phyloP scores from a whole-genome alignment of 2,797 vertebrate species.

The Syngnathus rostellatus region DNA sequence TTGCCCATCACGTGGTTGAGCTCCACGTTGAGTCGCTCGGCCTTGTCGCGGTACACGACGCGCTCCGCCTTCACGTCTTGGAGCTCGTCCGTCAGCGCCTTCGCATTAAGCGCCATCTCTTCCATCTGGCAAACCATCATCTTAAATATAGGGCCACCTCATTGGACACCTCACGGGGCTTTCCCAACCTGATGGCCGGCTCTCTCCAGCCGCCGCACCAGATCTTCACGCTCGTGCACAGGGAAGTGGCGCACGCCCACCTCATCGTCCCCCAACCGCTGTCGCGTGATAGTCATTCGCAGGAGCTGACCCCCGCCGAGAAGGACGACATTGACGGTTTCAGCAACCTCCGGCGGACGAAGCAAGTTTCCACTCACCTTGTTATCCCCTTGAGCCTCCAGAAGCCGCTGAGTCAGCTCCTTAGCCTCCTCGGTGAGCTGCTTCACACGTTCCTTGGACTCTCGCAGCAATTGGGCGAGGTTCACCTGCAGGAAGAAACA shows the following conservation, averaged over 20 bases:
- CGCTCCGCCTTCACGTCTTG: conserved; percentile 87
- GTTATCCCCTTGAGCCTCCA: conserved; percentile 92
- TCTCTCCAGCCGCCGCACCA: conserved; percentile 85
- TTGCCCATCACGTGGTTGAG: conserved; percentile 89
- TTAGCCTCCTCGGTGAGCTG: conserved; percentile 84
- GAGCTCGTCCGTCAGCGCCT: conserved; percentile 83
- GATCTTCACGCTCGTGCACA: conserved; percentile 86
- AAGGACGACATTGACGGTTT: background rate
- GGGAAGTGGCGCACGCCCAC: conserved; percentile 88
- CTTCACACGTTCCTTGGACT: conserved; percentile 81
- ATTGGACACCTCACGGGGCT: background rate
- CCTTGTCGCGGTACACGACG: conserved; percentile 84
- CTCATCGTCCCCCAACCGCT: conserved; percentile 92
- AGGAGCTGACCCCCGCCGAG: conserved; percentile 70
- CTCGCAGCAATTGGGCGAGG: conserved; percentile 82
- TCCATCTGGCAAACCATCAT: conserved; percentile 69
- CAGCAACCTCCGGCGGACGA: background rate
- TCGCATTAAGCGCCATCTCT: conserved; percentile 78
- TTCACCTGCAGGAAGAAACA: conserved; percentile 75
- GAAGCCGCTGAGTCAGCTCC: conserved; percentile 85
- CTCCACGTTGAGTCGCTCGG: conserved; percentile 85
- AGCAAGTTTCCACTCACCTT: conserved; percentile 70
- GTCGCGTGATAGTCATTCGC: conserved; percentile 95
- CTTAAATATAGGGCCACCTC: background rate
- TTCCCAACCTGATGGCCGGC: conserved; percentile 80